Evolutionary conservation across 2,113 vertebrate genomes (phyloP).

Genomic region (Petromus typicus): DNA sequence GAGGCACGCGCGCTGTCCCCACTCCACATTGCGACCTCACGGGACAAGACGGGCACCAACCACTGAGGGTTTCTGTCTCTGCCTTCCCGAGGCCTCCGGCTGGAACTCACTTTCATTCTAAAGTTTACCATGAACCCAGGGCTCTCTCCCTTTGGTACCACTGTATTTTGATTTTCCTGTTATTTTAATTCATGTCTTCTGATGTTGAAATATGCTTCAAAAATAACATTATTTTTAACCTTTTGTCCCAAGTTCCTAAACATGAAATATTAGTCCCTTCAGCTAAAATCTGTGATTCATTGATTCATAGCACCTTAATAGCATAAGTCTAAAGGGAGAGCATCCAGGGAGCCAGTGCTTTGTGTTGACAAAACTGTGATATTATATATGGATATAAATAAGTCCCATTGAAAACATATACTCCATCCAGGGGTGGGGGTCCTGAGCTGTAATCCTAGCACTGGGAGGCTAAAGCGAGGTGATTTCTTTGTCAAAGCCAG

Average conservation of each 20-base stretch:
- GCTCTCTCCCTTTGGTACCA: not conserved
- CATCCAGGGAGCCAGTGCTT: not conserved
- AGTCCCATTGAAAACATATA: not conserved
- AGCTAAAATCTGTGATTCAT: not conserved
- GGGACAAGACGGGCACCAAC: not conserved
- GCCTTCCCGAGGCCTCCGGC: not conserved
- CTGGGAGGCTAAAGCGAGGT: not conserved
- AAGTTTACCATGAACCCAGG: not conserved
- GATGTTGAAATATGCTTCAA: not conserved
- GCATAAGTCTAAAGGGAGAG: not conserved
- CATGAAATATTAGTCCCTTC: not conserved
- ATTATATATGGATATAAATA: not conserved
- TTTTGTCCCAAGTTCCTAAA: slow-evolving; percentile 29
- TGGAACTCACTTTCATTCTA: not conserved
- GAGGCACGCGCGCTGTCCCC: not conserved
- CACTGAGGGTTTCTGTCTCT: not conserved
- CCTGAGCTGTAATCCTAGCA: not conserved
- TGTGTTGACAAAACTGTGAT: not conserved
- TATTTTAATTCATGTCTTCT: not conserved
- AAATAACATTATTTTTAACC: slow-evolving; percentile 25
- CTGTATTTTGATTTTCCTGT: not conserved
- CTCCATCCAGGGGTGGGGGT: not conserved
- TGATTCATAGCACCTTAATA: not conserved
- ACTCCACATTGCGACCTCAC: not conserved
- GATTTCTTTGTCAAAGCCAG: not conserved